Percentiles rank a stretch among this genome's conserved stretches.
Evolutionary conservation across 1,140 invertebrate species (phyloP).

Genomic region (Heliconius melpomene): DNA sequence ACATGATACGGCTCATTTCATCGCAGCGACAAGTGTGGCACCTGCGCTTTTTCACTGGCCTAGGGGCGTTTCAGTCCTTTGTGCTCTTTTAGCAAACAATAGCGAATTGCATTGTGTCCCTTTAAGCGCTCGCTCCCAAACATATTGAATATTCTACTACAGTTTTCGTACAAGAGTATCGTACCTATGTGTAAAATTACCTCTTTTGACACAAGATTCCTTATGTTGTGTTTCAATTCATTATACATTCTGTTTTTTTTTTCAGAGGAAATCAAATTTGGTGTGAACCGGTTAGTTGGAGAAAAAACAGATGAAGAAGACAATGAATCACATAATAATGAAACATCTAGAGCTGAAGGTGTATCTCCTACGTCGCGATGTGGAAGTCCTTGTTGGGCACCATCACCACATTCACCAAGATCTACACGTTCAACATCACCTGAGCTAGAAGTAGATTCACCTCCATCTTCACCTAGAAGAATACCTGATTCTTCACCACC

Average conservation of each 20-base stretch:
- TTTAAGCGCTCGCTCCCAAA: conserved; percentile 47
- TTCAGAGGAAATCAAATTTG: conserved; percentile 88
- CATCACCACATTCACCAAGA: conserved; percentile 78
- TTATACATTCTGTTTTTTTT: conserved; percentile 49
- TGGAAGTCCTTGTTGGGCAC: conserved; percentile 72
- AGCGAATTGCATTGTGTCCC: conserved; percentile 48
- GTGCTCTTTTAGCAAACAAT: conserved; percentile 63
- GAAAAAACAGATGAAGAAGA: conserved; percentile 83
- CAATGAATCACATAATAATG: conserved; percentile 68
- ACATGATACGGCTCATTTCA: conserved; percentile 82
- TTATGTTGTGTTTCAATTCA: neutral
- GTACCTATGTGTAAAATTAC: conserved; percentile 9
- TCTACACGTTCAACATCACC: conserved; percentile 84
- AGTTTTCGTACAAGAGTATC: conserved; percentile 34
- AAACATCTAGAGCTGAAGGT: conserved; percentile 69
- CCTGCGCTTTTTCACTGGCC: conserved; percentile 73
- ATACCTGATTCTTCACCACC: conserved; percentile 78
- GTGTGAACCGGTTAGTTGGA: conserved; percentile 85
- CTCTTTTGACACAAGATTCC: conserved; percentile 2
- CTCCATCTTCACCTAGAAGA: conserved; percentile 82
- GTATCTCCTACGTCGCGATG: conserved; percentile 76
- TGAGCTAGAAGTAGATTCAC: conserved; percentile 87
- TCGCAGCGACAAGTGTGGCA: conserved; percentile 77
- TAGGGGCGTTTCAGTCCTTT: conserved; percentile 53
- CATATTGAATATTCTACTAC: conserved; percentile 38